Base-by-base conservation (phyloP, 2,797 vertebrate genomes). In the Helostoma temminkii region DNA sequence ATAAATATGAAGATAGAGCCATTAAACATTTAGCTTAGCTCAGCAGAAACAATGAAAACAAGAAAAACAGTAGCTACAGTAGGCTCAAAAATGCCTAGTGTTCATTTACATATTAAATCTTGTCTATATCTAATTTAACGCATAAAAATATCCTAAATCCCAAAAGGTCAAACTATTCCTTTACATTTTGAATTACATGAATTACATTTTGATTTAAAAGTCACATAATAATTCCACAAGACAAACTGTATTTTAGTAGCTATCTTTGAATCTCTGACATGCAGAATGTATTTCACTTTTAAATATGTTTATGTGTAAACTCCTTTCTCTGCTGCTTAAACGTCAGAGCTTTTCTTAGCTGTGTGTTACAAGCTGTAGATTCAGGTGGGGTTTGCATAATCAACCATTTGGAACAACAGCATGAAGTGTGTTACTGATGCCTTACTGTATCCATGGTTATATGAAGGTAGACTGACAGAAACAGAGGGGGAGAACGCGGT, bases 391-490 rank as follows among this genome's bases (percentile, higher is more conserved):
- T 69, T 84, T 76, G 82, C 36, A 53, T 61, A 62, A 68, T 30
- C 41, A 34, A 43, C 58, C 47, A 22, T 42, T 74, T 48, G 72
- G 64, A 74, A 36, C 59, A 50, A 54, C 78, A 68, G 75, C 32
- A 11, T 83, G 84, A 78, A 75, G 69, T 12, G 41, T 79, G 74
- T 76, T 74, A 81, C 79, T 78, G 86, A 83, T 85, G 90, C 88
- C 89, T 92, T 90, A 89, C 80, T 75, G 86, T 88, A 76, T 71
- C 86, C 71, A 76, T 61, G 82, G 87, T 84, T 71, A 68, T 57
- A 34, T 32, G 60, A 76, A 12, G 66, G 70, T 47, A 60, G 58
- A 67, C 14, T 7, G 22, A 84, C 58, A 62, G 53, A 49, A 52
- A 59, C 63, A 24, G 59, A 58, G 56, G 56, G 25, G 32, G 49